Percentiles rank a stretch among this genome's conserved stretches.
phyloP scores from a whole-genome alignment of 2,888 invertebrate genomes.

The Polymixis flavicincta region DNA sequence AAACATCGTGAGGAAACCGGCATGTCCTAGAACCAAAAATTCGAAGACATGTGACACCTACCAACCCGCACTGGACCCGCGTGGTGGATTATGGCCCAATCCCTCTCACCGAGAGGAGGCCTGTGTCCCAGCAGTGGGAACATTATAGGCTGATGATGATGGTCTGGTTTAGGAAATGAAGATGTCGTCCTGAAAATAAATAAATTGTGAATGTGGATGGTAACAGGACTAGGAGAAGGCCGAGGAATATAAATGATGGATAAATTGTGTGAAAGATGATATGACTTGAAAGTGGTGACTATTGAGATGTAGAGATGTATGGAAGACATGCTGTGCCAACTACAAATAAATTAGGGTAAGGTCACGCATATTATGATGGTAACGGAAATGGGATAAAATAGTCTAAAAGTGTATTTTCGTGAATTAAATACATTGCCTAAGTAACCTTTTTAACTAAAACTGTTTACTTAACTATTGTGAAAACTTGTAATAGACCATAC shows the following conservation, averaged over 20 bases:
- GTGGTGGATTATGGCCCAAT: no score
- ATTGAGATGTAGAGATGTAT: not conserved
- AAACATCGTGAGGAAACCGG: no score
- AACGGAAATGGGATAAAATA: not conserved
- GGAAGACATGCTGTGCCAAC: not conserved
- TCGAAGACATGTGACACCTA: no score
- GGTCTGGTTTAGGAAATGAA: not conserved
- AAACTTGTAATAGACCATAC: not conserved
- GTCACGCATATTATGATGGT: not conserved
- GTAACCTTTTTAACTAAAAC: not conserved
- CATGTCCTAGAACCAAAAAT: no score
- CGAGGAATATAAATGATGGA: not conserved
- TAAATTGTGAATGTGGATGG: no score
- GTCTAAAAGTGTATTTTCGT: not conserved
- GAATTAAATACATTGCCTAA: not conserved
- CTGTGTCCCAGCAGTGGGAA: no score
- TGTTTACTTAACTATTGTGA: not conserved
- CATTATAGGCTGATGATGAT: no score
- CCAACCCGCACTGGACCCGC: no score
- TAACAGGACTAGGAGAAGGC: no score
- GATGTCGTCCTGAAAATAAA: not conserved
- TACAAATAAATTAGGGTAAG: not conserved
- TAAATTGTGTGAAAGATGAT: not conserved
- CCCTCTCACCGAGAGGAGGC: no score
- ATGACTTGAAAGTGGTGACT: no score